Conservation (phyloP, 1,140 invertebrate genomes). For the Pentalonia nigronervosa region DNA sequence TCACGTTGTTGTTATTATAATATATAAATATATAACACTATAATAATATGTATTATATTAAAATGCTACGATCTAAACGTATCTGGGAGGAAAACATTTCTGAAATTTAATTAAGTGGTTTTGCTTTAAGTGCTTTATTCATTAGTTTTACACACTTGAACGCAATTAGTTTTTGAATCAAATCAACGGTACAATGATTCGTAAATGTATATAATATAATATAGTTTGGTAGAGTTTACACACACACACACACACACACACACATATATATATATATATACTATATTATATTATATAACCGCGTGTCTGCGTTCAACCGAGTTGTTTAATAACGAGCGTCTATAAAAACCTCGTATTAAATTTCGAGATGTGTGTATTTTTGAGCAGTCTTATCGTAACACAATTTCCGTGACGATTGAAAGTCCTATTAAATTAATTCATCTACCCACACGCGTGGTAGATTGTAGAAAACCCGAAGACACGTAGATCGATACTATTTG, state of each 20-base stretch:
- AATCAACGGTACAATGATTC: neutral
- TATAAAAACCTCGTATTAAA: neutral
- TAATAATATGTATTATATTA: neutral
- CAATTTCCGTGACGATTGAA: neutral
- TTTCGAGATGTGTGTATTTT: neutral
- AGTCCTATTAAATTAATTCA: neutral
- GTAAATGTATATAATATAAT: neutral
- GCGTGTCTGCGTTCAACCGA: neutral
- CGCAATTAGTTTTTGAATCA: slow-evolving; percentile 2
- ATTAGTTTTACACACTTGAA: neutral
- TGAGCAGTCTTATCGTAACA: neutral
- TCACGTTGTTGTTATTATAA: neutral
- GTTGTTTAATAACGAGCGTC: neutral
- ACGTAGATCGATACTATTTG: neutral
- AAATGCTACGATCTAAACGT: neutral
- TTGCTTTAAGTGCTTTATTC: slow-evolving; percentile 17
- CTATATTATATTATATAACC: neutral
- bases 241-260: neutral
- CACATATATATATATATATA: neutral
- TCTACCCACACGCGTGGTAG: neutral
- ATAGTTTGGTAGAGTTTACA: neutral
- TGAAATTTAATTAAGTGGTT: slow-evolving; percentile 29
- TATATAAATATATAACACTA: slow-evolving; percentile 1
- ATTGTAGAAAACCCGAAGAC: neutral
- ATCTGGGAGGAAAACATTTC: neutral